Base-by-base conservation (phyloP, 2,888 invertebrate genomes). In the Hoplodrina blanda region DNA sequence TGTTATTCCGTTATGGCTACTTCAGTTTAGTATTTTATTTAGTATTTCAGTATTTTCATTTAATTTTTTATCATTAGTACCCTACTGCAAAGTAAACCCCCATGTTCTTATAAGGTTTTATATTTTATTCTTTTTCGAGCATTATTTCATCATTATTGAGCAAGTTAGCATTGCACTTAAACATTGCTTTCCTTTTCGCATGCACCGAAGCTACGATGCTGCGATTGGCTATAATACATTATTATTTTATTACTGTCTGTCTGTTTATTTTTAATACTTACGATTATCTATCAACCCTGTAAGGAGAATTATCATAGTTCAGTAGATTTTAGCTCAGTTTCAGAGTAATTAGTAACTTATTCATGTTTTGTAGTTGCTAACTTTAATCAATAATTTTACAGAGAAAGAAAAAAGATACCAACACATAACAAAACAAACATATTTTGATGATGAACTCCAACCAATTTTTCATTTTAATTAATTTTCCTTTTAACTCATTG, bases 311-410 rank as follows among this genome's bases (percentile, higher is more conserved):
- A 17, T 50, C 17, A 25, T 52, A n/a, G 25, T 25, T 44, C 44
- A 44, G 4, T 44, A 49, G 6, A 49, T 49, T 49, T 54, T 33
- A 13, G 17, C n/a, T 41, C 4, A 33, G 10, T 50, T 50, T 19
- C 25, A 19, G 8, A n/a, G 6, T 17, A 1, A 30, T 25, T 37
- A 20, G 50, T 0, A 15, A 20, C 4, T 37, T 56, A 33, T 11
- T 25, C 19, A 30, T 1, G 0, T n/a, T 46, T 41, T 2, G n/a
- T 66, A 41, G 25, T 52, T 52, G 19, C 25, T 74, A 54, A 62
- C 5, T 72, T 69, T 61, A 37, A 61, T 72, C 55, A 82, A 68
- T 65, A 20, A 82, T 84, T 87, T 84, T 70, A 61, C 85, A 86
- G 85, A 79, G 73, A 65, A 69, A 76, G 65, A 54, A 77, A 84